phyloP scores from a whole-genome alignment of 2,113 vertebrate genomes.

The Hyperoodon ampullatus region DNA sequence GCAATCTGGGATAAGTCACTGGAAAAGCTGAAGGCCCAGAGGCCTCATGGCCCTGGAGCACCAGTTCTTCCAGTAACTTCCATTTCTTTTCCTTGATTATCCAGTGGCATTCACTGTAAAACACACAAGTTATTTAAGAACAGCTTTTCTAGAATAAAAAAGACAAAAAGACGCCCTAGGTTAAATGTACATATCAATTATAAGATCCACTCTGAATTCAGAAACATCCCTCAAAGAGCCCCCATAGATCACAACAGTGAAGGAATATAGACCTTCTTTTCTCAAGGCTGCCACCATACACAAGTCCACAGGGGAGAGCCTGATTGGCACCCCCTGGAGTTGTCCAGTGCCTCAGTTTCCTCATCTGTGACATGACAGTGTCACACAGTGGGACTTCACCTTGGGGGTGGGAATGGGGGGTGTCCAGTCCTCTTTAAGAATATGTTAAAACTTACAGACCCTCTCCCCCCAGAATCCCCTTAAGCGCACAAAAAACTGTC shows the following conservation, averaged over 20 bases:
- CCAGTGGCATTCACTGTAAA: slow-evolving; percentile 57
- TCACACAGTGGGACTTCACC: not conserved
- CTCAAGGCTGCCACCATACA: not conserved
- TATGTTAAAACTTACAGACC: not conserved
- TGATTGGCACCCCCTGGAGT: not conserved
- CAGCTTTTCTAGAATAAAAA: slow-evolving; percentile 46
- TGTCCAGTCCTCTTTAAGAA: not conserved
- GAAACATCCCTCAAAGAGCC: slow-evolving; percentile 60
- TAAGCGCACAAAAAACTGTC: not conserved
- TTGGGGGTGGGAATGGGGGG: too few relatives aligned
- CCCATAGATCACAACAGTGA: not conserved
- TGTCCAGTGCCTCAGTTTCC: not conserved
- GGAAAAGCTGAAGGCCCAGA: not conserved
- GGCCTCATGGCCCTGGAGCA: not conserved
- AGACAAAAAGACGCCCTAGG: slow-evolving; percentile 45
- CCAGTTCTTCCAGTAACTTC: slow-evolving; percentile 53
- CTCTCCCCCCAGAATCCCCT: not conserved
- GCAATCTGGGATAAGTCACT: slow-evolving; percentile 9
- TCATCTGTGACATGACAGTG: not conserved
- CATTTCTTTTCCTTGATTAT: slow-evolving; percentile 53
- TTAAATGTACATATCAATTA: slow-evolving; percentile 71
- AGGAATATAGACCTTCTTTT: not conserved
- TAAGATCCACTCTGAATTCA: slow-evolving; percentile 79
- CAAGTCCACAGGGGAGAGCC: not conserved
- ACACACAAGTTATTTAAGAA: slow-evolving; percentile 60